Base-by-base conservation (phyloP, 2,888 invertebrate genomes). In the Luperina nickerlii region DNA sequence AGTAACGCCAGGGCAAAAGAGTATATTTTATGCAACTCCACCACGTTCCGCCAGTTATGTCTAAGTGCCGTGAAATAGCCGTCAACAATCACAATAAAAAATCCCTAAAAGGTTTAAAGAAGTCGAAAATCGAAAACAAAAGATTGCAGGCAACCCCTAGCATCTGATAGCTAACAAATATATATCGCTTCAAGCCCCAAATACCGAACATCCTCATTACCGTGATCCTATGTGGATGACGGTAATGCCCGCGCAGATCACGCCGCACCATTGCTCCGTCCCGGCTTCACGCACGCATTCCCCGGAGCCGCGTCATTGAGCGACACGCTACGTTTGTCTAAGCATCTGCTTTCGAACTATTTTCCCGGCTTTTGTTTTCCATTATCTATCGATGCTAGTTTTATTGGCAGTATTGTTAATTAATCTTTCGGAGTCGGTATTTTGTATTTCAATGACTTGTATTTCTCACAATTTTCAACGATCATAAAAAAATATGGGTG, bases 281-380 rank as follows among this genome's bases (percentile, higher is more conserved):
- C 32, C 74, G 27, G 79, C 38, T 79, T 79, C 82, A 79, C 79
- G 82, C 79, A 82, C 82, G 82, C 74, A 27, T 82, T 74, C 38
- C 65, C 57, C 38, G 27, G 68, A 27, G 48, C 15, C 79, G 82
- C 74, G n/a, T 48, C 79, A 82, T 79, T 79, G 48, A 42, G 9
- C 38, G 48, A 24, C 63, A 79, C 79, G 82, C 65, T 82, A 79
- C 79, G 79, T 79, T 79, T 38, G 11, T 27, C 65, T 66, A 42
- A 79, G 65, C 65, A 51, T 79, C 65, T 82, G 79, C 74, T 38
- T 48, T 57, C 24, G 79, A 79, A 79, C 38, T 57, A 24, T 74
- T 82, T 24, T 54, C 65, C 65, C 27, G 27, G 18, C 51, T 77
- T 79, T 74, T 74, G 82, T 79, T 82, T 74, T 74, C 65, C 48